phyloP scores from a whole-genome alignment of 2,113 vertebrate species.

The Chionis minor region DNA sequence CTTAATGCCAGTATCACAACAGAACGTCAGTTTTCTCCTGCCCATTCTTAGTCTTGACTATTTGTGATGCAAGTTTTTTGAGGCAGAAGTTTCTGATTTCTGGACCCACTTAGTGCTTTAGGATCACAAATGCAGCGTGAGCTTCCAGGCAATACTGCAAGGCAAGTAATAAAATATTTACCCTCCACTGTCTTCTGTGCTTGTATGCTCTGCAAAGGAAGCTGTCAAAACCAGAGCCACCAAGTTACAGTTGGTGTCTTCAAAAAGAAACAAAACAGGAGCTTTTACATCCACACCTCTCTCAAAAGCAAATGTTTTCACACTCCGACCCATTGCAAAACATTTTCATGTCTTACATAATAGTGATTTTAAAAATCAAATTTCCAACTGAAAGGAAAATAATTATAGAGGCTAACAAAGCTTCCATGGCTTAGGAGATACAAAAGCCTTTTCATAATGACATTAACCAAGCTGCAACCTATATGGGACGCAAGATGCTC shows the following conservation, averaged over 20 bases:
- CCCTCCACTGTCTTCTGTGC: background rate
- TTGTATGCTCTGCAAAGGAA: background rate
- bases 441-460: background rate
- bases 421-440: background rate
- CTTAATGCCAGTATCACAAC: background rate
- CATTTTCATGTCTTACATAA: background rate
- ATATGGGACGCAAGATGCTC: background rate
- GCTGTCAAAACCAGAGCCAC: background rate
- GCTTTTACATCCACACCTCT: background rate
- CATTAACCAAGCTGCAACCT: background rate
- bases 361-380: background rate
- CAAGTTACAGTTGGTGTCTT: background rate
- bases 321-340: background rate
- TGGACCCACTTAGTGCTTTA: rapidly evolving
- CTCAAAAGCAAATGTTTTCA: background rate
- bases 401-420: background rate
- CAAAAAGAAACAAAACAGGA: background rate
- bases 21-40: background rate
- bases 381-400: background rate
- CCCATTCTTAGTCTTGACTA: background rate
- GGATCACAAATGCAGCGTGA: background rate
- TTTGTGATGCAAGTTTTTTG: background rate
- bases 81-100: background rate
- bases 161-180: slow-evolving; percentile 14
- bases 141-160: background rate